phyloP scores from a whole-genome alignment of 2,113 vertebrate species.

The Siphamia tubifer region DNA sequence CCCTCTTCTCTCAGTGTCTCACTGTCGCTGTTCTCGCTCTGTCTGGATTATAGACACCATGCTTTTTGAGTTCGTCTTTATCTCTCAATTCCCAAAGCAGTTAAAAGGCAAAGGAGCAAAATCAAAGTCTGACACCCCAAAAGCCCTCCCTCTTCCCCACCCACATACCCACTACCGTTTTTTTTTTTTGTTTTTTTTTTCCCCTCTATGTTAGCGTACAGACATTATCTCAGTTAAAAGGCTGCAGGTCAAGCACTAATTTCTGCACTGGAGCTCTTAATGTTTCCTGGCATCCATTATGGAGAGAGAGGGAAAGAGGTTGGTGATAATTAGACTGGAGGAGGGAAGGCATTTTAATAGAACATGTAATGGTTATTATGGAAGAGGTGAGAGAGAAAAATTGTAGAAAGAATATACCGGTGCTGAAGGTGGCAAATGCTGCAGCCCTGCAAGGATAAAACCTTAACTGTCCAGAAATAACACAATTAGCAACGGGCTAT shows the following conservation, averaged over 20 bases:
- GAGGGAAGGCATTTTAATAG: slow-evolving; percentile 52
- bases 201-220: slow-evolving; percentile 32
- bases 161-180: slow-evolving; percentile 2
- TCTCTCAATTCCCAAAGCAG: slow-evolving; percentile 61
- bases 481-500: slow-evolving; percentile 34
- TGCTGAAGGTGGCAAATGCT: neutral
- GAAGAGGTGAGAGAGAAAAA: slow-evolving; percentile 31
- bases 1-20: slow-evolving; percentile 30
- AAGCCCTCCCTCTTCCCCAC: slow-evolving; percentile 14
- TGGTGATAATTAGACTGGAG: slow-evolving; percentile 66
- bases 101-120: slow-evolving; percentile 62
- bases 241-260: slow-evolving; percentile 68
- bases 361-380: slow-evolving; percentile 46
- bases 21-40: slow-evolving; percentile 13
- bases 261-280: slow-evolving; percentile 64
- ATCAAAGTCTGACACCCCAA: slow-evolving; percentile 34
- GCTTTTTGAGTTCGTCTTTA: slow-evolving; percentile 58
- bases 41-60: slow-evolving; percentile 49
- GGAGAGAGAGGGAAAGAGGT: slow-evolving; percentile 42
- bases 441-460: neutral
- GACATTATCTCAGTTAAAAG: slow-evolving; percentile 61
- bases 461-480: slow-evolving; percentile 38
- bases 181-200: neutral
- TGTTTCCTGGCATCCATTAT: slow-evolving; percentile 72
- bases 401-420: slow-evolving; percentile 2